Conservation (phyloP, 2,888 invertebrate genomes). For the Hirtodrosophila alboralis region DNA sequence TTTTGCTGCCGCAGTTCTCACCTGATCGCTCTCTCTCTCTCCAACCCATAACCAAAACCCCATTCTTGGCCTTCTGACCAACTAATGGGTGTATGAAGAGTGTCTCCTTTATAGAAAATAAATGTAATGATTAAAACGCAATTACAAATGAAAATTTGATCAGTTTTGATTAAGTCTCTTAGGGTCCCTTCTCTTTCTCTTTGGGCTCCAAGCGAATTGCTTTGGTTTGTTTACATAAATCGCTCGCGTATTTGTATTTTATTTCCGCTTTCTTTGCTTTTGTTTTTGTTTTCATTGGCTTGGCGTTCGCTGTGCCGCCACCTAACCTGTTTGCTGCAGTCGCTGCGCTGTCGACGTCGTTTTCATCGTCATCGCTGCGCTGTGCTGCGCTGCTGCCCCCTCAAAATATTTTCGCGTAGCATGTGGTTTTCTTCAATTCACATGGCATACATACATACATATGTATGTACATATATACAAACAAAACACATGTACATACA, state of each 20-base stretch:
- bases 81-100: too few relatives aligned
- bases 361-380: slow-evolving; percentile 3
- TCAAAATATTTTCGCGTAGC: slow-evolving; percentile 64
- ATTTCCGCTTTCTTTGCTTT: slow-evolving; percentile 56
- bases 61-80: too few relatives aligned
- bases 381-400: slow-evolving; percentile 5
- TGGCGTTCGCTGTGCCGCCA: slow-evolving; percentile 13
- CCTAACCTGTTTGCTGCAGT: slow-evolving; percentile 59
- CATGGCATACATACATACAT: slow-evolving; percentile 38
- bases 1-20: slow-evolving; percentile 23
- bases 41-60: too few relatives aligned
- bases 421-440: slow-evolving; percentile 74
- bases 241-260: slow-evolving; percentile 55
- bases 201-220: slow-evolving; percentile 18
- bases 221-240: slow-evolving; percentile 70
- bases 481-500: neutral
- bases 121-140: too few relatives aligned
- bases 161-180: too few relatives aligned
- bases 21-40: slow-evolving; percentile 25
- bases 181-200: slow-evolving; percentile 10
- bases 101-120: too few relatives aligned
- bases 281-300: slow-evolving; percentile 44
- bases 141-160: too few relatives aligned
- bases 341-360: slow-evolving; percentile 14
- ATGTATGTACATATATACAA: neutral